Evolutionary conservation across 2,888 invertebrate genomes (phyloP), one percentile per base, ranked within the genome.

Genomic region (Rhorus exstirpatorius): DNA sequence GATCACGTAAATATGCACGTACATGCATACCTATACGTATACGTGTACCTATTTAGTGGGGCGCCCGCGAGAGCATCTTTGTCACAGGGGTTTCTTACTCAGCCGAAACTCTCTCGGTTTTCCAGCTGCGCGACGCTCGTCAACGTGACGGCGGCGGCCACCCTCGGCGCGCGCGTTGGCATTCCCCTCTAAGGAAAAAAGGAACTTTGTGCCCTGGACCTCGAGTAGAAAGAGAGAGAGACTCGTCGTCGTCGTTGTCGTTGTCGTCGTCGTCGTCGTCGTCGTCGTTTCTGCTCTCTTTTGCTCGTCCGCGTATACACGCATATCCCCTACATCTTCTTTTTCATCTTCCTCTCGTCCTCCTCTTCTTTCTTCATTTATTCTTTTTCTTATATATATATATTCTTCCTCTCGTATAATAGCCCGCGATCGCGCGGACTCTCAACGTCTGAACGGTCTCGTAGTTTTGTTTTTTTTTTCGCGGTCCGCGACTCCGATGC

Each of bases 61-160:
- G 76, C 58, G 72, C 51, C 81, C 44, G 60, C 63, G 46, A 65
- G 53, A 71, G 78, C 71, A 71, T 76, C 79, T 79, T 75, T 53
- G 81, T 78, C 74, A 31, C 60, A 35, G n/a, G 77, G 72, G 67
- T 79, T 83, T 83, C 83, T 80, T 78, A 60, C 84, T 80, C 79
- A 63, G 80, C 81, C 85, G 65, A 83, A 84, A 75, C 81, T 84
- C 77, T 74, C 83, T 85, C 85, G 86, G 88, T 91, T 91, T 91
- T 90, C 89, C 92, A 92, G 92, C 92, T 92, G 92, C 90, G 91
- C 91, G 88, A 86, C 83, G 88, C 90, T 92, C 91, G 92, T 92
- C 92, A 92, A 89, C 87, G 90, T 89, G 86, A 90, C 89, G 88
- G 87, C 86, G 88, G 83, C 87, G 91, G 89, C 91, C 91, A 91